These are phyloP conservation scores for Ormyrus nitidulus DNA, from an alignment of 2,888 invertebrate species.

Conservation along the genomic window DNA sequence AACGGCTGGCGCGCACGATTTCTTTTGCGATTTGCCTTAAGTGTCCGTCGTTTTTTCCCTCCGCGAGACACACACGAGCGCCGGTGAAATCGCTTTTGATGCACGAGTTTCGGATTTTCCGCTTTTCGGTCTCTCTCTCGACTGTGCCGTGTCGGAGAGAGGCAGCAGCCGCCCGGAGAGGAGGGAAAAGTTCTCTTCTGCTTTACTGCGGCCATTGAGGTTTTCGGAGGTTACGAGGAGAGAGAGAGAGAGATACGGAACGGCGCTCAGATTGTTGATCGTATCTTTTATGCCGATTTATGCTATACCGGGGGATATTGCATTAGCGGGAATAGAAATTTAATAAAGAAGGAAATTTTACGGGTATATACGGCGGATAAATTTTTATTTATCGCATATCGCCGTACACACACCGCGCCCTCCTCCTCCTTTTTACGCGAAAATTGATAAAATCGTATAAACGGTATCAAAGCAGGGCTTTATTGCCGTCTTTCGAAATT, in stretches of 20 bases:
- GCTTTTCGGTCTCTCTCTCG: not conserved
- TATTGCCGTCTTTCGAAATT: too few relatives aligned
- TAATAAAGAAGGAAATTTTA: slow-evolving; percentile 30
- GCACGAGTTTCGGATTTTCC: slow-evolving; percentile 32
- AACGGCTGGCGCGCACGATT: slow-evolving; percentile 29
- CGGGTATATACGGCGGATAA: not conserved
- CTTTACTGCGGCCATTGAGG: slow-evolving; percentile 16
- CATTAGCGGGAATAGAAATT: slow-evolving; percentile 29
- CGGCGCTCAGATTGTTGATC: slow-evolving; percentile 32
- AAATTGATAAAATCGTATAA: too few relatives aligned
- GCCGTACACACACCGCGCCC: too few relatives aligned
- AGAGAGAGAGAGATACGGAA: not conserved
- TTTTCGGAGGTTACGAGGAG: not conserved
- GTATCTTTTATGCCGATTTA: slow-evolving; percentile 41
- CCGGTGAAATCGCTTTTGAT: slow-evolving; percentile 26
- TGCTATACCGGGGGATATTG: not conserved
- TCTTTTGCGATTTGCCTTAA: slow-evolving; percentile 38
- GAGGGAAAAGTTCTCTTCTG: not conserved
- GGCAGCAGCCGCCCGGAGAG: not conserved
- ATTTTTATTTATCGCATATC: not conserved
- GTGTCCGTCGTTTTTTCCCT: slow-evolving; percentile 6
- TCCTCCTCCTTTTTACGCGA: too few relatives aligned
- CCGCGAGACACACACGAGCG: too few relatives aligned
- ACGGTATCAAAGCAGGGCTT: too few relatives aligned
- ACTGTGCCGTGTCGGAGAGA: not conserved